Base-by-base conservation (phyloP, 1,140 invertebrate genomes). In the Hyphantria cunea region DNA sequence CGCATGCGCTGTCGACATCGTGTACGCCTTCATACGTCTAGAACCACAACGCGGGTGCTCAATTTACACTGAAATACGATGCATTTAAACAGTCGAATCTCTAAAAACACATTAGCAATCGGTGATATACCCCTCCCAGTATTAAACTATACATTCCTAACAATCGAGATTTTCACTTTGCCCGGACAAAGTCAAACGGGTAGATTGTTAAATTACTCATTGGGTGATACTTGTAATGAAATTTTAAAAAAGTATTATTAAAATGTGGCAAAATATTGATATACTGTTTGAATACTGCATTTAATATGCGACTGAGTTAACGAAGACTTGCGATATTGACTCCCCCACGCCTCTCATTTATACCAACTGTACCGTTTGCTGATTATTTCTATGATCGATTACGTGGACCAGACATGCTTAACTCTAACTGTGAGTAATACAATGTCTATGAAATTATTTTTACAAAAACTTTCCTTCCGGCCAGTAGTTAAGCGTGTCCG, bases 71-170 rank as follows among this genome's bases (percentile, higher is more conserved):
- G 37, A 55, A 70, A 54, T 25, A 54, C 47, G 63, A 52, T 63
- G 73, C 73, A 72, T 76, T 76, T 70, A 68, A 45, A 71, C 67
- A 66, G 70, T 67, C 64, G 69, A 68, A 74, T 72, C 66, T 71
- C 68, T 68, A 55, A 54, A 50, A 31, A 55, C 6, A 50, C 61
- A 58, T 49, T 58, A 58, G 55, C 51, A 70, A 70, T 76, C 58
- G 67, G 56, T 76, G 52, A 67, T 60, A 42, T 51, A 68, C 41
- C 65, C 54, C 59, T 61, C 66, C 74, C 84, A 87, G 82, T 86
- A 89, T 89, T 88, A 85, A 78, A 80, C 75, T 74, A 80, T 72
- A 89, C 87, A 90, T 90, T 90, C 87, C 87, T 88, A 55, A 71
- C 80, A 82, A 82, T 86, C 76, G 82, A 84, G 76, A 78, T 82